Evolutionary conservation across 2,113 vertebrate genomes (phyloP), one percentile per base, ranked within the genome.

Genomic region (Clinocottus analis): DNA sequence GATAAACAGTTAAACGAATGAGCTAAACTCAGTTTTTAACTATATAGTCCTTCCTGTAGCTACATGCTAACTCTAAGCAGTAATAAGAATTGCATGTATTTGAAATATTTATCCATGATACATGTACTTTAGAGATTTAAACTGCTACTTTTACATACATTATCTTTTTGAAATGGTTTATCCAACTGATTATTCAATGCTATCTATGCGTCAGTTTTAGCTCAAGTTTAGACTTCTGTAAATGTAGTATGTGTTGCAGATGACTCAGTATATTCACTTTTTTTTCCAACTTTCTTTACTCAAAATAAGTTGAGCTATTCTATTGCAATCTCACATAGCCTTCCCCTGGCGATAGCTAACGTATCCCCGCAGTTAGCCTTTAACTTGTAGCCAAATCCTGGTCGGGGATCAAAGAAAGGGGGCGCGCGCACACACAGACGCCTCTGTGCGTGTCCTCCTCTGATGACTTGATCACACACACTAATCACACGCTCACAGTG

Each of bases 401-500:
- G 12, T 43, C 47, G 33, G 7, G 59, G 71, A 72, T 67, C 53
- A 72, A 43, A 77, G 45, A 75, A 37, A 41, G 39, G 27, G 37
- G 29, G 60, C 8, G 45, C 8, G 58, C 65, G n/a, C n/a, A n/a
- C n/a, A n/a, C n/a, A n/a, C n/a, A 51, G 29, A 23, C 3, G 2
- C 49, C 29, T 76, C 19, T 55, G 75, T 43, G 61, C 3, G 2
- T 66, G 60, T 1, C 11, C n/a, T 2, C 17, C 75, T 73, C 70
- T 74, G 73, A 78, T 87, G 73, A 75, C 80, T 77, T 85, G 77
- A 90, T 91, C 80, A 70, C 87, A 78, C 39, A 73, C 37, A 73
- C 80, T 82, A 75, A 82, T 83, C 82, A 72, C 82, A 72, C 77
- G 85, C 63, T 12, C 53, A 29, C 37, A 49, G 71, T 45, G 61